phyloP scores from a whole-genome alignment of 2,113 vertebrate species.

The Corydoras sp. region DNA sequence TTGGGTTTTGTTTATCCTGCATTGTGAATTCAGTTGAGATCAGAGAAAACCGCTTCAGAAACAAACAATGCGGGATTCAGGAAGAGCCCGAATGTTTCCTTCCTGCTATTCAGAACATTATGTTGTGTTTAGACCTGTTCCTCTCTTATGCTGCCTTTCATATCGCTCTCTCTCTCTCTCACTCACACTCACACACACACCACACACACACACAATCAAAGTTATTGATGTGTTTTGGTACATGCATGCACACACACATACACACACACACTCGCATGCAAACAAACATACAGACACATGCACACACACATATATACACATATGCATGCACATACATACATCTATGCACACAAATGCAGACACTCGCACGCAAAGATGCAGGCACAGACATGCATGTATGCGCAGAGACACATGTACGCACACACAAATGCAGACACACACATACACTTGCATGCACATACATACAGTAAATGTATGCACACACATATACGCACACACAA shows the following conservation, averaged over 20 bases:
- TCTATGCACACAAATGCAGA: neutral
- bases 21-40: conserved; percentile 24
- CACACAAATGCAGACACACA: too few relatives aligned
- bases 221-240: neutral
- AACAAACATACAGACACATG: neutral
- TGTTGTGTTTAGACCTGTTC: neutral
- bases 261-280: neutral
- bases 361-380: too few relatives aligned
- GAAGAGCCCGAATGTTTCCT: conserved; percentile 22
- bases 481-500: too few relatives aligned
- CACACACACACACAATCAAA: neutral
- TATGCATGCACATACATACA: neutral
- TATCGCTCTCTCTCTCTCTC: neutral
- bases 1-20: conserved; percentile 7
- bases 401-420: too few relatives aligned
- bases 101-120: conserved; percentile 34
- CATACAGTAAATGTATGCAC: too few relatives aligned
- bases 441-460: too few relatives aligned
- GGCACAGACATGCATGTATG: too few relatives aligned
- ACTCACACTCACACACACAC: conserved; percentile 9
- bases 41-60: conserved; percentile 5
- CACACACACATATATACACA: conserved; percentile 1
- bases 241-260: conserved; percentile 20
- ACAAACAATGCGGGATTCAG: conserved; percentile 17
- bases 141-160: neutral